These are phyloP conservation scores for Crotalus helleri DNA, from an alignment of 2,113 vertebrate genomes.

Conservation along the genomic window DNA sequence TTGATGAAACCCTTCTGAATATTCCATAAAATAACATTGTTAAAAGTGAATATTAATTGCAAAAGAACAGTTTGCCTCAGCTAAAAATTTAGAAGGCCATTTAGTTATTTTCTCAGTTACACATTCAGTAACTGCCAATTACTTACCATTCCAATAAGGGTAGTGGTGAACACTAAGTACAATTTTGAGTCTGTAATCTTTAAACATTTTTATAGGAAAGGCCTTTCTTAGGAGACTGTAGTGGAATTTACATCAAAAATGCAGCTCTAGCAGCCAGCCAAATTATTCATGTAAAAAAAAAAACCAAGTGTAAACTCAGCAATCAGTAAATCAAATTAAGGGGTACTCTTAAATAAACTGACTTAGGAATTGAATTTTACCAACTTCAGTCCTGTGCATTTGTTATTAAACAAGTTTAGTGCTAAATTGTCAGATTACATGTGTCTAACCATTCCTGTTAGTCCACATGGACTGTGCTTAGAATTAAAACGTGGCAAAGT, in stretches of 20 bases:
- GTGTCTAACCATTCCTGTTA: background rate
- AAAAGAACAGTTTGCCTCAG: background rate
- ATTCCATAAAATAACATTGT: background rate
- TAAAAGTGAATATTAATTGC: background rate
- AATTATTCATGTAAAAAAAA: background rate
- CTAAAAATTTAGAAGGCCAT: background rate
- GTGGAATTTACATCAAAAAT: background rate
- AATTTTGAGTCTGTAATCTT: background rate
- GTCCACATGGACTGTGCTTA: background rate
- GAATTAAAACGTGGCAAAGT: background rate
- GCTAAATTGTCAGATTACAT: background rate
- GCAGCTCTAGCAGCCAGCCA: background rate
- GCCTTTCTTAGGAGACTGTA: background rate
- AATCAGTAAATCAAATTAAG: background rate
- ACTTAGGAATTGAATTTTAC: background rate
- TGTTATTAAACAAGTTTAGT: background rate
- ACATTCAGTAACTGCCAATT: background rate
- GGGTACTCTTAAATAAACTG: background rate
- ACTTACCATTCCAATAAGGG: background rate
- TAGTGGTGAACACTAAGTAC: background rate
- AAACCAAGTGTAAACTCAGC: background rate
- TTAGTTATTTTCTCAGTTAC: background rate
- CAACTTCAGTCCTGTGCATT: background rate
- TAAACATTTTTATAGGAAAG: background rate
- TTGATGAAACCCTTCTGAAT: background rate